Base-by-base conservation (phyloP, 2,888 invertebrate genomes). In the Agrochola lota region DNA sequence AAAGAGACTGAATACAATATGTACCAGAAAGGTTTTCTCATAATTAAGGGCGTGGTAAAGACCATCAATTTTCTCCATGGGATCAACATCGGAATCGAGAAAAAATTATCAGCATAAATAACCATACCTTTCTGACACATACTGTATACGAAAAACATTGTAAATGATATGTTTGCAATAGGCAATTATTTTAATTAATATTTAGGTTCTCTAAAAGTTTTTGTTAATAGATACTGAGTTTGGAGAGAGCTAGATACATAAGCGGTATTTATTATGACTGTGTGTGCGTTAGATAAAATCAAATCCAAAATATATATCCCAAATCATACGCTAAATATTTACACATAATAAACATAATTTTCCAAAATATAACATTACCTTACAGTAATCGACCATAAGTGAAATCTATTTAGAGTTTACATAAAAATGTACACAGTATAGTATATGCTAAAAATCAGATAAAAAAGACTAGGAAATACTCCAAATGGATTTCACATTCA, bases 381-480 rank as follows among this genome's bases (percentile, higher is more conserved):
- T 87, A 87, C 66, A 63, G 72, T 74, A 78, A 78, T 90, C 92
- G 93, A 94, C 93, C 93, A 92, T 82, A 87, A 92, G 93, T 90
- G 88, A 93, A 95, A 95, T 94, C 92, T 93, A 94, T 93, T 92
- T 83, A 80, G 90, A 93, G 93, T 86, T 87, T 75, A 90, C 87
- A 86, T 88, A 87, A 87, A 85, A 88, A 89, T 87, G 82, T 91
- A 88, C 88, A 89, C 71, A 88, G 80, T 88, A 84, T 66, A 84
- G 83, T 87, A 87, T 87, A 88, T 84, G 77, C 85, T 89, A 91
- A 91, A 91, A 94, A 93, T 94, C 94, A 95, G 94, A 95, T 94
- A 92, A 91, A 93, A 92, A 92, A 91, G 95, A 95, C 96, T 95
- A 95, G 95, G 91, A 87, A 74, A 76, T 87, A 84, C 92, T 91